These are phyloP conservation scores for Myiopsitta monachus DNA, from an alignment of 2,113 vertebrate species.

Conservation along the genomic window DNA sequence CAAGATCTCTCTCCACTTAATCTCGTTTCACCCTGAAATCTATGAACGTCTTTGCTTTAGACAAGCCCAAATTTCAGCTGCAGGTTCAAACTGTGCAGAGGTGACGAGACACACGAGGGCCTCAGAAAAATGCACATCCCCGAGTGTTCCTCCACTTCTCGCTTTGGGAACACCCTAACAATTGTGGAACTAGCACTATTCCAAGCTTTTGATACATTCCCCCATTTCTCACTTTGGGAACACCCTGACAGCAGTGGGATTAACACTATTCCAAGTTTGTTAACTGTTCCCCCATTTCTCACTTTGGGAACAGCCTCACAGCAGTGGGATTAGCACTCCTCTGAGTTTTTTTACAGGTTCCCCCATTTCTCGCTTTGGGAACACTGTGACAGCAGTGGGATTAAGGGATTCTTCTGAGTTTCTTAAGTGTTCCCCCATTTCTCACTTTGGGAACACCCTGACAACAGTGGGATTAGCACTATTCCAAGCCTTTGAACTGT, in stretches of 20 bases:
- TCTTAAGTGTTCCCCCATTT: neutral
- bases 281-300: neutral
- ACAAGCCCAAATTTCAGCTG: neutral
- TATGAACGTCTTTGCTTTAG: neutral
- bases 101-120: neutral
- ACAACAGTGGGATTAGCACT: neutral
- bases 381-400: fast-evolving
- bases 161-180: neutral
- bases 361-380: neutral
- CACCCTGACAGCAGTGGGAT: fast-evolving
- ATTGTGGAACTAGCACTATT: neutral
- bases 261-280: neutral
- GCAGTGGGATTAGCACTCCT: neutral
- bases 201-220: fast-evolving
- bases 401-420: neutral
- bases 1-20: neutral
- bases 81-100: neutral
- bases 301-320: neutral
- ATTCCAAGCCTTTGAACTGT: neutral
- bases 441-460: neutral
- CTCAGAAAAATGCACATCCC: neutral
- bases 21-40: neutral
- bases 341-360: neutral
- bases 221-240: neutral
- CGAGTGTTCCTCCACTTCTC: neutral